Conservation (phyloP, 37 sponge, comb jelly and placozoan genomes). For the Petrosia ficiformis region DNA sequence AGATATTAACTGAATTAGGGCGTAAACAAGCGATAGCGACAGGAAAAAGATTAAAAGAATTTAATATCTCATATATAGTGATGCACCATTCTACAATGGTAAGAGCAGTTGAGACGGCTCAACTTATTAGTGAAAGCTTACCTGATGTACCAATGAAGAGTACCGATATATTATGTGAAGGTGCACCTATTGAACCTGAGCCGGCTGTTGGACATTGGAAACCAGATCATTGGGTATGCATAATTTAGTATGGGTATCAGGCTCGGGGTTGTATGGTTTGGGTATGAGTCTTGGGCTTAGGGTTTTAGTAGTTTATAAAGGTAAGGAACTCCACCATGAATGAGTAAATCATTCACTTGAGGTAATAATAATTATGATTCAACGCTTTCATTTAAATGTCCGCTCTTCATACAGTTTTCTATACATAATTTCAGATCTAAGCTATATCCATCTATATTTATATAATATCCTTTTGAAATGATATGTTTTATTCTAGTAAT, state of each 20-base stretch:
- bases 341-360: too few relatives aligned
- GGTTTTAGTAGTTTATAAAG: neutral
- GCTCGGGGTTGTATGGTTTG: neutral
- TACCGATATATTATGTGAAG: conserved; percentile 81
- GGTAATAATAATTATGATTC: too few relatives aligned
- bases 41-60: conserved; percentile 76
- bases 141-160: conserved; percentile 69
- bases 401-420: too few relatives aligned
- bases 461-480: neutral
- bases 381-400: too few relatives aligned
- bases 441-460: too few relatives aligned
- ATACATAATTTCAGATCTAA: too few relatives aligned
- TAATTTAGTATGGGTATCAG: neutral
- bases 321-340: neutral
- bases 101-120: conserved; percentile 72
- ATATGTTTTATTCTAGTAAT: neutral
- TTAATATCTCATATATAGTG: conserved; percentile 28
- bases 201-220: conserved; percentile 71
- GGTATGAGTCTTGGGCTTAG: neutral
- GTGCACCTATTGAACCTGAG: conserved; percentile 85
- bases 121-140: conserved; percentile 47
- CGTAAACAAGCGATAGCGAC: conserved; percentile 74
- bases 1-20: conserved; percentile 74
- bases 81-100: conserved; percentile 79
- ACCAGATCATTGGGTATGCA: conserved; percentile 77